Percentiles rank a stretch among this genome's conserved stretches.
Conservation (phyloP, 2,113 vertebrate species). For the Nycticebus coucang region DNA sequence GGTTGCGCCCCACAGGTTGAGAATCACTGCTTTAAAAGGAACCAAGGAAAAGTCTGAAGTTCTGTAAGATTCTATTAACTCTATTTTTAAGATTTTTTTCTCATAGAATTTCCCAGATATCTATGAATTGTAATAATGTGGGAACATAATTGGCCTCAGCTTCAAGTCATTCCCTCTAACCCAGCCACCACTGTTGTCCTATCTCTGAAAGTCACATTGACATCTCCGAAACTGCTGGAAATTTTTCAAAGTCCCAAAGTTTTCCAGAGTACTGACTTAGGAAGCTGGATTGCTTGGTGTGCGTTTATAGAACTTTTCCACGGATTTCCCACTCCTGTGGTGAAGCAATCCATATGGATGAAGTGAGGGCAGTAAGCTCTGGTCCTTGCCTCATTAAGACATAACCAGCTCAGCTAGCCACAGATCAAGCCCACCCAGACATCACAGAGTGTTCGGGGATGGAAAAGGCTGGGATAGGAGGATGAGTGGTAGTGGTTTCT, state of each 20-base stretch:
- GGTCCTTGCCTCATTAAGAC: slow-evolving; percentile 21
- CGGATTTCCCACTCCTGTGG: background rate
- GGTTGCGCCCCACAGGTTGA: no score
- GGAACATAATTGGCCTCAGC: background rate
- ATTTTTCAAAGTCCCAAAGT: slow-evolving; percentile 63
- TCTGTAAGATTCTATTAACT: background rate
- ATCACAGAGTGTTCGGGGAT: background rate
- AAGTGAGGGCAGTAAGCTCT: background rate
- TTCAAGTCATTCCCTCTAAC: background rate
- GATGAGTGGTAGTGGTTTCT: background rate
- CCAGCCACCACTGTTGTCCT: background rate
- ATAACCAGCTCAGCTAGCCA: background rate
- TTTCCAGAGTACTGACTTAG: slow-evolving; percentile 70
- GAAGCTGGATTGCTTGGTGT: slow-evolving; percentile 13
- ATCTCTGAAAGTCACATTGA: slow-evolving; percentile 44
- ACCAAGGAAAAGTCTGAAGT: background rate
- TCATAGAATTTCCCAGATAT: background rate
- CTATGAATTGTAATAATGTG: background rate
- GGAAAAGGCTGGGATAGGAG: background rate
- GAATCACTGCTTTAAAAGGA: background rate
- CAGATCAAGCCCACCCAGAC: background rate
- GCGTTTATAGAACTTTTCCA: slow-evolving; percentile 71
- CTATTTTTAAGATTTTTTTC: slow-evolving; percentile 36
- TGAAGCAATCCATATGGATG: background rate
- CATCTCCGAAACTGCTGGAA: slow-evolving; percentile 60